Evolutionary conservation across 2,797 vertebrate genomes (phyloP).

Genomic region (Sebastes diaconus): DNA sequence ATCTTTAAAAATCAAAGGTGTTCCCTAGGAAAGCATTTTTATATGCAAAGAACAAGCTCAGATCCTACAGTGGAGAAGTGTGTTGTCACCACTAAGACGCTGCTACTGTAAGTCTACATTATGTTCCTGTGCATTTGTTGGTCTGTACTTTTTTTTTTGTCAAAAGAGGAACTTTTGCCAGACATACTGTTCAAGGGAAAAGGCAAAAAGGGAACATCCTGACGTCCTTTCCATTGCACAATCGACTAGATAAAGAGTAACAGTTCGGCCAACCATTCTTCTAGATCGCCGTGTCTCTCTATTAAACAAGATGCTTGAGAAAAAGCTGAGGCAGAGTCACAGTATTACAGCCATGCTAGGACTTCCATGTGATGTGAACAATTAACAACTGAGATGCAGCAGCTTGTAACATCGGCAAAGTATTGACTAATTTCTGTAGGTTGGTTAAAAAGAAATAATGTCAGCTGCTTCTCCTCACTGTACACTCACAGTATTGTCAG

Average conservation of each 20-base stretch:
- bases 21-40: constrained; percentile 37
- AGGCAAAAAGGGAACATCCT: constrained; percentile 39
- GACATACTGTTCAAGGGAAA: constrained; percentile 45
- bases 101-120: constrained; percentile 28
- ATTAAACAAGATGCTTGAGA: constrained; percentile 19
- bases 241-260: constrained; percentile 25
- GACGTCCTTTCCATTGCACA: background rate
- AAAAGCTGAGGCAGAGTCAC: constrained; percentile 44
- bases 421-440: constrained; percentile 19
- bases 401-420: constrained; percentile 21
- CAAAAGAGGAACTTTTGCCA: constrained; percentile 30
- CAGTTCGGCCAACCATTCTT: constrained; percentile 32
- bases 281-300: background rate
- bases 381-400: constrained; percentile 38
- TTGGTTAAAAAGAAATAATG: constrained; percentile 30
- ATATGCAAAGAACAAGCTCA: constrained; percentile 31
- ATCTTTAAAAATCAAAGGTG: constrained; percentile 23
- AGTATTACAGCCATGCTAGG: constrained; percentile 47
- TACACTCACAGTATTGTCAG: constrained; percentile 68
- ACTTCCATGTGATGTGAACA: constrained; percentile 25
- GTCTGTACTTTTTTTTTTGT: background rate
- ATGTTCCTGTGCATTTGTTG: constrained; percentile 15
- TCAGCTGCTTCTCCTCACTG: constrained; percentile 35
- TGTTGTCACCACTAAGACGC: background rate
- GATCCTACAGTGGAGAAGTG: background rate